These are phyloP conservation scores for Engraulis encrasicolus DNA, from an alignment of 2,113 vertebrate genomes.

Conservation along the genomic window DNA sequence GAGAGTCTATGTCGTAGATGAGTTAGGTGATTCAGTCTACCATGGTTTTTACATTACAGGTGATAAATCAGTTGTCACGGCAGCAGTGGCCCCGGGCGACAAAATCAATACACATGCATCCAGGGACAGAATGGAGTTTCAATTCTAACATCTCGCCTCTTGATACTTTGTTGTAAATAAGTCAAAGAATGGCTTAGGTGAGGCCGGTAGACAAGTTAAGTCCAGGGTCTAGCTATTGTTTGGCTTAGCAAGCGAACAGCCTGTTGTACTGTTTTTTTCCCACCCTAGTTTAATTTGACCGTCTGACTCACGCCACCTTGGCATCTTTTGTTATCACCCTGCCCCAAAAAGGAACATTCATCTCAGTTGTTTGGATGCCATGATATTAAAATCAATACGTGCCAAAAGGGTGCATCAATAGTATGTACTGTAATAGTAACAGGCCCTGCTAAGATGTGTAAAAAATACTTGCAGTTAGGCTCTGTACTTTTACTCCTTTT, in stretches of 20 bases:
- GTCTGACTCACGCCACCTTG: not conserved
- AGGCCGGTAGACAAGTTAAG: conserved; percentile 16
- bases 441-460: too few species aligned
- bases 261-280: not conserved
- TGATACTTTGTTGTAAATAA: conserved; percentile 36
- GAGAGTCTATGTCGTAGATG: conserved; percentile 55
- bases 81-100: conserved; percentile 45
- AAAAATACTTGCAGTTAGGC: too few species aligned
- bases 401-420: too few species aligned
- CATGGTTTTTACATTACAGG: conserved; percentile 58
- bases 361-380: not conserved
- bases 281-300: not conserved
- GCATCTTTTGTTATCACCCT: not conserved
- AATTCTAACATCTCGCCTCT: conserved; percentile 49
- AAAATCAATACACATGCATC: conserved; percentile 70
- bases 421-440: too few species aligned
- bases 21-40: conserved; percentile 60
- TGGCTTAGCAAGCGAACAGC: not conserved
- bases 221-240: not conserved
- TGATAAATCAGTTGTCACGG: conserved; percentile 66
- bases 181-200: conserved; percentile 26
- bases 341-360: not conserved
- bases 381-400: too few species aligned
- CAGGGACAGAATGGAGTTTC: conserved; percentile 45
- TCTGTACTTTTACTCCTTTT: too few species aligned